Base-by-base conservation (phyloP, 2,113 vertebrate genomes). In the Dicrurus megarhynchus region DNA sequence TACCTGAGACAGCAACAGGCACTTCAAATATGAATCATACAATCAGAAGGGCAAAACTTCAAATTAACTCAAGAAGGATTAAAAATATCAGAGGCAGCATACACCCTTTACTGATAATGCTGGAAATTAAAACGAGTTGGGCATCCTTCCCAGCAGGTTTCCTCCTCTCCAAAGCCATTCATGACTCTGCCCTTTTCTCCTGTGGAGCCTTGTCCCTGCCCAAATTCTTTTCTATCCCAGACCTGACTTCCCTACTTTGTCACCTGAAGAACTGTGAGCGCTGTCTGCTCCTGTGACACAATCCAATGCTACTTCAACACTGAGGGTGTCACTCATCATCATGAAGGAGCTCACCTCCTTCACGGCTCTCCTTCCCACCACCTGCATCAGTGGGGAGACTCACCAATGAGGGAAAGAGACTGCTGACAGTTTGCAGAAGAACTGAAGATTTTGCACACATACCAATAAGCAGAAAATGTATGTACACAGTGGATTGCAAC, bases 321-420 rank as follows among this genome's bases (percentile, higher is more conserved):
- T 10, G 3, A 55, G 7, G 3, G 27, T 12, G 9, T 41, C 27
- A n/a, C 32, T 44, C 14, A 12, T 15, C 59, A 84, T 1, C 19
- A 28, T 3, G 41, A n/a, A 39, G 28, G 26, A 79, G 16, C 33
- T 82, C 33, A 37, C 10, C 8, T 80, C 23, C 22, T 69, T 64
- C 37, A 21, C 0, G 0, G 8, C 4, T 79, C 8, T 68, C 35
- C 14, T 68, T 20, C 1, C 1, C 11, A 1, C 7, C 1, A 7
- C 44, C 23, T 19, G 5, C 35, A 17, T 21, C 11, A 11, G 22
- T n/a, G 37, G 28, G 50, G 14, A 80, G 2, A 73, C 24, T 9
- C 32, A 61, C 4, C 6, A 50, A 1, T 3, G 7, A 70, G 15
- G 24, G 19, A 81, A 59, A 13, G 68, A 46, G 5, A 18, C 6